Evolutionary conservation across 2,113 vertebrate genomes (phyloP).

Genomic region (Rhineura floridana): DNA sequence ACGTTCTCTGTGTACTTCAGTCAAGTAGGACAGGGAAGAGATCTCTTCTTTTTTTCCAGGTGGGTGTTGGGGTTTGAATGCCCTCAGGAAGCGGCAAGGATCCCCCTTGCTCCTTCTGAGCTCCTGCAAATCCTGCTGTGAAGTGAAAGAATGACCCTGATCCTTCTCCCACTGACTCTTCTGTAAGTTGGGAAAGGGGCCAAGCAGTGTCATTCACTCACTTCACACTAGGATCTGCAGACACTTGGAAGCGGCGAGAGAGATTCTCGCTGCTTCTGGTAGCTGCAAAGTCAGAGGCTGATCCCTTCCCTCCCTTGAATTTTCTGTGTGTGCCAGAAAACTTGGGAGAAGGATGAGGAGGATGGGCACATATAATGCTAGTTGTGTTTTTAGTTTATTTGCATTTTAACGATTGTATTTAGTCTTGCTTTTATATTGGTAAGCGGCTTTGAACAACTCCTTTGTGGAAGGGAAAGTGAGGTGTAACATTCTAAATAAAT

Average conservation of each 20-base stretch:
- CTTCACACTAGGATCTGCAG: neutral
- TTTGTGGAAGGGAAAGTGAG: no score
- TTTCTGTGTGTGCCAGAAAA: neutral
- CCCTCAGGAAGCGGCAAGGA: neutral
- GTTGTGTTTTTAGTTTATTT: no score
- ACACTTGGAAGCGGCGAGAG: neutral
- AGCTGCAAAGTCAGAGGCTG: neutral
- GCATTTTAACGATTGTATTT: no score
- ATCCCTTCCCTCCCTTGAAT: neutral
- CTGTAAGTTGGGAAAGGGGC: neutral
- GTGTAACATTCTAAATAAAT: no score
- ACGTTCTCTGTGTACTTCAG: no score
- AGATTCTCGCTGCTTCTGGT: neutral
- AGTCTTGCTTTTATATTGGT: no score
- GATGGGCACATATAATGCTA: neutral
- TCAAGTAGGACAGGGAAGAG: neutral
- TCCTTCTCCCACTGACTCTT: neutral
- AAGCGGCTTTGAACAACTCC: no score
- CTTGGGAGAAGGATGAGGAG: neutral
- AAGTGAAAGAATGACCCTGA: neutral
- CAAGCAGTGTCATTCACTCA: neutral
- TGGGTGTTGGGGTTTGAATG: neutral
- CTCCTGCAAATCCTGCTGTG: neutral
- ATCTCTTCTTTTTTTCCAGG: neutral
- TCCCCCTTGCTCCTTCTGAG: neutral